Evolutionary conservation across 1,140 invertebrate species (phyloP).

Genomic region (Drosophila simulans): DNA sequence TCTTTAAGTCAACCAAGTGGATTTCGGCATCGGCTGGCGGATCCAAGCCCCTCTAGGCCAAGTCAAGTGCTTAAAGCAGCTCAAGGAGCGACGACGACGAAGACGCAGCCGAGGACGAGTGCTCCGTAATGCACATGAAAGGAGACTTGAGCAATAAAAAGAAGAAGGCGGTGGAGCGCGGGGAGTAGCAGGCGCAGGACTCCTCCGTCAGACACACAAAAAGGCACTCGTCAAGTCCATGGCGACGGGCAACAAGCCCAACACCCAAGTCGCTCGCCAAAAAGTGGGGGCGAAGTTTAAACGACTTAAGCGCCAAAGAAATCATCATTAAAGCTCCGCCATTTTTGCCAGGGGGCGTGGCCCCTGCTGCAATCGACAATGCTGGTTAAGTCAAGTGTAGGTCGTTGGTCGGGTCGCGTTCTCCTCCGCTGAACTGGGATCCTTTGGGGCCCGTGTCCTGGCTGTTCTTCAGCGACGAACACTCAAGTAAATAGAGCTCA

Average conservation of each 20-base stretch:
- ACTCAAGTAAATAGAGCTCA: constrained; percentile 82
- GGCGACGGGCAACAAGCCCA: constrained; percentile 28
- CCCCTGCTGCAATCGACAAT: constrained; percentile 77
- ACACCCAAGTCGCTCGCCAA: constrained; percentile 12
- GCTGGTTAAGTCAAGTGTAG: constrained; percentile 84
- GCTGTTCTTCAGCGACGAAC: constrained; percentile 51
- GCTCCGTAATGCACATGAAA: constrained; percentile 80
- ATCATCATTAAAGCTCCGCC: constrained; percentile 73
- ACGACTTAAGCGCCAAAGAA: constrained; percentile 81
- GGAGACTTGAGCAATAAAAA: constrained; percentile 61
- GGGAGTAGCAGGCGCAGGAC: constrained; percentile 14
- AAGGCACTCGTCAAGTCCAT: constrained; percentile 76
- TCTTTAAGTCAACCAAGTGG: constrained; percentile 71
- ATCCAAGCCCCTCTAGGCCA: constrained; percentile 51
- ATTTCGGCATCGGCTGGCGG: not conserved
- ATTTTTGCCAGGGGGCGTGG: constrained; percentile 21
- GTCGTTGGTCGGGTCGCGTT: constrained; percentile 72
- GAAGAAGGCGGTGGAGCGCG: constrained; percentile 16
- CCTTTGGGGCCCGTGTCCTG: not conserved
- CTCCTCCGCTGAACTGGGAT: constrained; percentile 4
- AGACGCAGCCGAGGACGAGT: constrained; percentile 44
- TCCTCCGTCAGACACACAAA: constrained; percentile 71
- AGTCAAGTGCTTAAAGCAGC: constrained; percentile 82
- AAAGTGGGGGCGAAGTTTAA: constrained; percentile 65
- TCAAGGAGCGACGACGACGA: constrained; percentile 59